These are phyloP conservation scores for Scaptodrosophila latifasciaeformis DNA, from an alignment of 2,888 invertebrate genomes.

Conservation along the genomic window DNA sequence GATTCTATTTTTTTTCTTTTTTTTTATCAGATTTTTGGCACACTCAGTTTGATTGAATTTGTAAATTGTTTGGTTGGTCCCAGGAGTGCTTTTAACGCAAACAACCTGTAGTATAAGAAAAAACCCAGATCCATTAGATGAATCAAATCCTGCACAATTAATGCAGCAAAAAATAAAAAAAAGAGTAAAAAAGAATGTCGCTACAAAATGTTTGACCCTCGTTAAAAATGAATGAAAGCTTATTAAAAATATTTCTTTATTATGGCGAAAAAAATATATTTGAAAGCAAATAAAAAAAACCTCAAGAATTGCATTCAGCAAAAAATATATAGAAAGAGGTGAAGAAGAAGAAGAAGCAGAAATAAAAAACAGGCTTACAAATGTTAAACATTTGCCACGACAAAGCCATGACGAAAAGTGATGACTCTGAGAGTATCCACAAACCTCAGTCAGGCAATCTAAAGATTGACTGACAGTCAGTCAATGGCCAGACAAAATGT, in stretches of 20 bases:
- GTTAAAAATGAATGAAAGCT: constrained; percentile 69
- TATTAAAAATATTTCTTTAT: constrained; percentile 69
- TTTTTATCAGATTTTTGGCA: not conserved
- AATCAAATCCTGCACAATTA: constrained; percentile 41
- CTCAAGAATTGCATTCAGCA: not conserved
- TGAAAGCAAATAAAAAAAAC: constrained; percentile 16
- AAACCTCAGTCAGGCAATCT: too few species aligned
- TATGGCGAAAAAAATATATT: constrained; percentile 37
- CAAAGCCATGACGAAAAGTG: constrained; percentile 63
- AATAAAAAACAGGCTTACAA: constrained; percentile 59
- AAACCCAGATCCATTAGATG: constrained; percentile 60
- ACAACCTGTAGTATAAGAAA: too few species aligned
- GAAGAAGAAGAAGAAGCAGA: too few species aligned
- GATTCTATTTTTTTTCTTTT: not conserved
- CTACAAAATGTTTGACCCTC: constrained; percentile 60
- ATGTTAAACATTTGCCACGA: constrained; percentile 69
- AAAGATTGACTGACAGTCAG: constrained; percentile 33
- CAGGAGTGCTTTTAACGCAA: constrained; percentile 41
- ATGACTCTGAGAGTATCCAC: constrained; percentile 35
- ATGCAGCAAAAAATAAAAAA: constrained; percentile 21
- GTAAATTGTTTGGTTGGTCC: constrained; percentile 31
- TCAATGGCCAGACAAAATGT: constrained; percentile 22
- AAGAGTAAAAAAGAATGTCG: constrained; percentile 47
- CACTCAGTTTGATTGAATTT: constrained; percentile 40
- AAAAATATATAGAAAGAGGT: too few species aligned